Evolutionary conservation across 2,888 invertebrate genomes (phyloP).

Genomic region (Ophion ellenae): DNA sequence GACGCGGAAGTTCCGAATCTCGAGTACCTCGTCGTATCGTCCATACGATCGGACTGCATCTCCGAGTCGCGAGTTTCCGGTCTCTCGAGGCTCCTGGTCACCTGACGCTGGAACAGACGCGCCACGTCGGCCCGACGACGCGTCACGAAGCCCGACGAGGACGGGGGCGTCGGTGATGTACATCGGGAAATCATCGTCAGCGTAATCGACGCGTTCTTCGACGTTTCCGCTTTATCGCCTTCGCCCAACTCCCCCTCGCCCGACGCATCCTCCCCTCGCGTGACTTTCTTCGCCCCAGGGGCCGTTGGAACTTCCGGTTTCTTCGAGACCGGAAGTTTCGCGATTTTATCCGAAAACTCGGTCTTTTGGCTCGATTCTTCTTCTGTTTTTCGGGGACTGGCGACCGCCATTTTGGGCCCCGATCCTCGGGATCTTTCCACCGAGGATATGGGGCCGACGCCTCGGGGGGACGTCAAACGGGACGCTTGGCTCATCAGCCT

Average conservation of each 20-base stretch:
- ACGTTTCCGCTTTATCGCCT: conserved; percentile 54
- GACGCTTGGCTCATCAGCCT: conserved; percentile 68
- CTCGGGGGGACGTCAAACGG: conserved; percentile 72
- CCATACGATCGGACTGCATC: conserved; percentile 90
- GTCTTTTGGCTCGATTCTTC: conserved; percentile 59
- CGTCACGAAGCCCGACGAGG: conserved; percentile 86
- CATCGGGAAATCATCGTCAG: conserved; percentile 89
- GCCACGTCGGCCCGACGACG: conserved; percentile 90
- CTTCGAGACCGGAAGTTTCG: background rate
- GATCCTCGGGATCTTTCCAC: conserved; percentile 74
- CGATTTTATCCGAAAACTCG: conserved; percentile 9
- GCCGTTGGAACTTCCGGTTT: conserved; percentile 11
- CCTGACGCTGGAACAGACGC: conserved; percentile 89
- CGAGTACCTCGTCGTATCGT: conserved; percentile 88
- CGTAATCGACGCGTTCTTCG: conserved; percentile 77
- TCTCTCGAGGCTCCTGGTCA: conserved; percentile 85
- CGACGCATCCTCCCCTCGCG: conserved; percentile 60
- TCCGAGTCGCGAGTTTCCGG: conserved; percentile 88
- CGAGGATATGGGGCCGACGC: conserved; percentile 66
- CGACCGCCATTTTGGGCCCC: conserved; percentile 52
- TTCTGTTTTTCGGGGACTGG: conserved; percentile 68
- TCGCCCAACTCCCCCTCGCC: conserved; percentile 61
- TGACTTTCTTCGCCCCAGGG: conserved; percentile 36
- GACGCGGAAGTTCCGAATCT: conserved; percentile 86
- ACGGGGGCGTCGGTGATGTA: conserved; percentile 91